Base-by-base conservation (phyloP, 2,888 invertebrate species). In the Latrodectus hesperus region DNA sequence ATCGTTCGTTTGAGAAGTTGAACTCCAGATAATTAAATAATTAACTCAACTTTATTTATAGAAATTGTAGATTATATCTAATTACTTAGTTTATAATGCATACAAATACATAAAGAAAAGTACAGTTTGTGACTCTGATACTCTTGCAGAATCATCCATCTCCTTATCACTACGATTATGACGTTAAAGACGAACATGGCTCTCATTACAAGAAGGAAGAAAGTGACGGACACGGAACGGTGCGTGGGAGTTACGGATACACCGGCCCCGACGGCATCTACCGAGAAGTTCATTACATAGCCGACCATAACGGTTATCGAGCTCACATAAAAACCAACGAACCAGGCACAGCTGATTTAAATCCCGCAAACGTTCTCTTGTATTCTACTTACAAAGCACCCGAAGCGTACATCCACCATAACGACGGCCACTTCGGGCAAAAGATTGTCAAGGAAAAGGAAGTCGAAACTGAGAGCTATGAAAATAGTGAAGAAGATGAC, bases 161-260 rank as follows among this genome's bases (percentile, higher is more conserved):
- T 10, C 79, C 85, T 0, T 85, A 85, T 60, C 65, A 64, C 26
- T 85, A 65, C 26, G 85, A 70, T 3, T 85, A 85, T 38, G 38
- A 72, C 9, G 67, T 75, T 2, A 74, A 74, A 64, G 79, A 67
- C 38, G 52, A n/a, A 3, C 79, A 79, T n/a, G 70, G 71, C 1
- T 49, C 49, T 12, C 79, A 79, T 10, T 79, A 60, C 14, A 71
- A 38, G 17, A 71, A 71, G 49, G 79, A 79, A 71, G 71, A 60
- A 22, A 60, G 79, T 10, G 79, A 79, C 16, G 71, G 71, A 0
- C 71, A 79, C 10, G 79, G 79, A 0, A n/a, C 55, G 10, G 79
- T 79, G 17, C n/a, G 55, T 49, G 79, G 71, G 16, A 74, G 55
- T 26, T 74, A 74, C n/a, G 74, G 74, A 22, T 74, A 74, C 9